phyloP scores from a whole-genome alignment of 2,113 vertebrate species.

The Labrus mixtus region DNA sequence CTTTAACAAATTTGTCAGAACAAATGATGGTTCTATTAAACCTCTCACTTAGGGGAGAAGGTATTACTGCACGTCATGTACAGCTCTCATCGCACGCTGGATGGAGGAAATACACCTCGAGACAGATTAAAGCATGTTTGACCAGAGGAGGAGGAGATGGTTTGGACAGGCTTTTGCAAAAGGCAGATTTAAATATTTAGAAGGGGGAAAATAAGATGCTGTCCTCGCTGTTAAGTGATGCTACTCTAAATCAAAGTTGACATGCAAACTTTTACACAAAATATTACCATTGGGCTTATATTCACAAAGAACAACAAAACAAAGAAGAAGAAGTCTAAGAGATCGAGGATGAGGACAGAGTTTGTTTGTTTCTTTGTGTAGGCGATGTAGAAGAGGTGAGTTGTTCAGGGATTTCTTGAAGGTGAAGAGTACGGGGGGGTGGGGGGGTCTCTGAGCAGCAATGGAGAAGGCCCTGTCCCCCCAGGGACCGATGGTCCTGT shows the following conservation, averaged over 20 bases:
- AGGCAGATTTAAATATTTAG: not conserved
- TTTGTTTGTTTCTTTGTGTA: too few relatives aligned
- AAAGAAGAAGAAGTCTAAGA: too few relatives aligned
- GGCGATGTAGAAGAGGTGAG: too few relatives aligned
- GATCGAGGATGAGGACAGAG: too few relatives aligned
- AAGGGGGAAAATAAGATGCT: not conserved
- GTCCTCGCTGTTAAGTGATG: not conserved
- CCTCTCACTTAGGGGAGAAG: conserved; percentile 25
- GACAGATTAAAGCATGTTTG: not conserved
- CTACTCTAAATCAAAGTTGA: not conserved
- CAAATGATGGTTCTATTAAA: conserved; percentile 46
- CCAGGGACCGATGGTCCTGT: too few relatives aligned
- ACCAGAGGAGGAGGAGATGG: not conserved
- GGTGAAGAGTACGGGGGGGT: too few relatives aligned
- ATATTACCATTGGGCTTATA: too few relatives aligned
- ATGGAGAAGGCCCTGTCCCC: too few relatives aligned
- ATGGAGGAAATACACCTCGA: conserved; percentile 6
- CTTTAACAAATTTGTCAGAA: conserved; percentile 52
- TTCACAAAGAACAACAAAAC: too few relatives aligned
- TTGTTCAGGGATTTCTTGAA: too few relatives aligned
- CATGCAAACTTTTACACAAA: not conserved
- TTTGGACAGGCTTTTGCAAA: not conserved
- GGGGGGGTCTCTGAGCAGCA: too few relatives aligned
- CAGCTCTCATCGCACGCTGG: conserved; percentile 13
- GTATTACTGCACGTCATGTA: not conserved